Percentiles rank a stretch among this genome's conserved stretches.
Evolutionary conservation across 1,140 invertebrate genomes (phyloP).

Genomic region (Calephelis nemesis): DNA sequence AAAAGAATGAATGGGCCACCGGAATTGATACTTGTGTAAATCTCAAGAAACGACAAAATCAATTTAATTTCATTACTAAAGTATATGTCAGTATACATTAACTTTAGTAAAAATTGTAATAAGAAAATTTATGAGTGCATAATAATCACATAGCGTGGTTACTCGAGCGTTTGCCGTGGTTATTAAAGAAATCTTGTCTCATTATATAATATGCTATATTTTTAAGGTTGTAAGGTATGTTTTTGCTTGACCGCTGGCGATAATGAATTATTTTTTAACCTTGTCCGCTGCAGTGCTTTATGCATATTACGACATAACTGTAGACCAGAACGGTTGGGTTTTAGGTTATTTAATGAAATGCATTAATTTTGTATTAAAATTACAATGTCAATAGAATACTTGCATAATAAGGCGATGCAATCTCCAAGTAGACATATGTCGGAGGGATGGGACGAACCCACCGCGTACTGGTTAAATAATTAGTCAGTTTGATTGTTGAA

Average conservation of each 20-base stretch:
- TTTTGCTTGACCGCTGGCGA: not conserved
- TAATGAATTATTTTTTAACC: conserved; percentile 19
- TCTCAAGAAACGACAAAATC: not conserved
- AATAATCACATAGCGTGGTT: conserved; percentile 11
- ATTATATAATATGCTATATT: not conserved
- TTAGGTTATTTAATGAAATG: conserved; percentile 5
- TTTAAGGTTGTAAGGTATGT: not conserved
- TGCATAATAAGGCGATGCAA: too few species aligned
- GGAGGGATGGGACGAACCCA: too few species aligned
- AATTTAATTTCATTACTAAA: not conserved
- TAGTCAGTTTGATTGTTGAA: too few species aligned
- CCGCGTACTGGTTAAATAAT: too few species aligned
- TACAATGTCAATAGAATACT: not conserved
- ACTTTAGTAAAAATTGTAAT: not conserved
- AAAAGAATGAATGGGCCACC: not conserved
- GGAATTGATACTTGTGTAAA: not conserved
- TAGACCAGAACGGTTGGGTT: conserved; percentile 11
- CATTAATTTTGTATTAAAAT: conserved; percentile 2
- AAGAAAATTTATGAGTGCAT: not conserved
- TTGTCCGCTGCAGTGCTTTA: conserved; percentile 13
- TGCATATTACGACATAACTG: conserved; percentile 17
- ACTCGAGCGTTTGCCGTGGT: conserved; percentile 7
- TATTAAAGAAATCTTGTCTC: not conserved
- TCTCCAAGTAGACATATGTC: too few species aligned
- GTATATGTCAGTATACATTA: not conserved